Evolutionary conservation across 2,888 invertebrate species (phyloP), one percentile per base, ranked within the genome.

Genomic region (Andrena fulva): DNA sequence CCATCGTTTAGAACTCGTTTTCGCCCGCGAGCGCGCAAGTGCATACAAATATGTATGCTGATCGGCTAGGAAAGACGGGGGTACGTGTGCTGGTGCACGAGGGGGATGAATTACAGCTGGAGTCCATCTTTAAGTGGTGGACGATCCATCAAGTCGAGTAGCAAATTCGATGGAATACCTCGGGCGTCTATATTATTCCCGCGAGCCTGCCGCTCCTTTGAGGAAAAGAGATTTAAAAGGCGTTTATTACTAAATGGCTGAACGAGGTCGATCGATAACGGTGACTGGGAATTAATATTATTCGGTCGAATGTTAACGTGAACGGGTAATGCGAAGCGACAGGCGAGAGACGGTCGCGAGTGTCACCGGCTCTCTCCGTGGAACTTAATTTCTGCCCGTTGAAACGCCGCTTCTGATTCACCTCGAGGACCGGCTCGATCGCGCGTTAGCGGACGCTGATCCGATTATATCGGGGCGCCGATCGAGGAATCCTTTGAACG

Each of bases 1-100:
- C 93, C 92, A 88, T 92, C 93, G 91, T 93, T 93, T 93, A 92
- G 91, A 93, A 91, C 92, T 93, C 92, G 91, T 92, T 92, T 91
- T 92, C 92, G 89, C 91, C 81, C 89, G 89, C 87, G 89, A 90
- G 85, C 91, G 85, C 91, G 91, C 91, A 90, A 89, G 89, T 90
- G 91, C 90, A 92, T 90, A 91, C 90, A 91, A 91, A 92, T 91
- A 90, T 91, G 89, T 90, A 91, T 89, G 90, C 82, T 89, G 89
- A 91, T 90, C 89, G 75, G 52, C 12, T 54, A 24, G 66, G 33
- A 29, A 16, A 71, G 80, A 72, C 54, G n/a, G 42, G 10, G 2
- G 16, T 64, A 60, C 48, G 54, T 54, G 35, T n/a, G 35, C 33
- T 12, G 35, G 20, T 27, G 10, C 10, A 35, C 56, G 3, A 56